phyloP scores from a whole-genome alignment of 2,888 invertebrate species.

The Patella caerulea region DNA sequence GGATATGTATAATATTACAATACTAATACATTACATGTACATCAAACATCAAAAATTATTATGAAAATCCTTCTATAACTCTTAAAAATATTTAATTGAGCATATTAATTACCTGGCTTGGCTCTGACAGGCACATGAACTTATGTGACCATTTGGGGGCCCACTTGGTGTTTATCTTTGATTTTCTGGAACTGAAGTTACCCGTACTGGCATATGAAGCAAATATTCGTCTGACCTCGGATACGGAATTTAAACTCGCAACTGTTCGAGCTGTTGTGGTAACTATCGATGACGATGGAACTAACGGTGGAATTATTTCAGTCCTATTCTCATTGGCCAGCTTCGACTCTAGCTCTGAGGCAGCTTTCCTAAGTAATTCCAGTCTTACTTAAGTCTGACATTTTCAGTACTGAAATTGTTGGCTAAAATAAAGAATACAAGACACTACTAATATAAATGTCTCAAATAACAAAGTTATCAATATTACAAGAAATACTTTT shows the following conservation, averaged over 20 bases:
- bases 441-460: slow-evolving; percentile 3
- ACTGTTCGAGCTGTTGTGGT: not conserved
- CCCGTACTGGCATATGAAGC: not conserved
- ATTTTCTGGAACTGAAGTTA: not conserved
- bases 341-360: not conserved
- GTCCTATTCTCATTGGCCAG: not conserved
- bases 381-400: not conserved
- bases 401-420: not conserved
- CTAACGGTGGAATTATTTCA: not conserved
- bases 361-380: not conserved
- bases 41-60: not conserved
- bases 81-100: not conserved
- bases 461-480: slow-evolving; percentile 1
- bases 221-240: not conserved
- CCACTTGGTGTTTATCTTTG: not conserved
- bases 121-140: no score
- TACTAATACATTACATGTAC: no score
- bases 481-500: not conserved
- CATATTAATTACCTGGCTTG: not conserved
- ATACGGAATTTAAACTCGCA: not conserved
- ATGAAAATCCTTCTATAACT: slow-evolving; percentile 1
- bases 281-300: no score
- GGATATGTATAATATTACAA: not conserved
- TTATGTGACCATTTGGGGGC: not conserved
- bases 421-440: slow-evolving; percentile 5